Evolutionary conservation across 2,888 invertebrate genomes (phyloP), one percentile per base, ranked within the genome.

Genomic region (Calephelis perditalis): DNA sequence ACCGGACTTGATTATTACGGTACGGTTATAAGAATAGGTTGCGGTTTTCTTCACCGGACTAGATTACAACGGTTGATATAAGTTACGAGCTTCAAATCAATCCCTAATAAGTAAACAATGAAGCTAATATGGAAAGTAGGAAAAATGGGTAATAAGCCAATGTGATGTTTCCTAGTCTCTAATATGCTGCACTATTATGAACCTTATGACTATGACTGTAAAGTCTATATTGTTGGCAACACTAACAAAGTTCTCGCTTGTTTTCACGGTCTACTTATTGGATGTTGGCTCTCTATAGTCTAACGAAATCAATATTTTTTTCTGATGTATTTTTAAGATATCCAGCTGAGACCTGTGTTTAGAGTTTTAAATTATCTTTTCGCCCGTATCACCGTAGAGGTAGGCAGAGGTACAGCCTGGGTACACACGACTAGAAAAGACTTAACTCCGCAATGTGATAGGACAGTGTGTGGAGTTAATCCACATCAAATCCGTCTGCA

Each of bases 221-320:
- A 40, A 40, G 40, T 7, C 71, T 75, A 71, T 76, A 73, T 81
- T 71, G 73, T 71, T 69, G 73, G 73, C 66, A 71, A 74, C 74
- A 75, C 79, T 76, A 80, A 78, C 84, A 79, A 79, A 77, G 81
- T 81, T 83, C 80, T 59, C 55, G 59, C 59, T 78, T 86, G 88
- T 85, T 89, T 86, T 86, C 88, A 90, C 90, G 90, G 88, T 90
- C 90, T 90, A 86, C 88, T 90, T 86, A 86, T 76, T 89, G 90
- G 90, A 87, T 90, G 87, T 90, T 90, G 90, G 86, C 90, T 88
- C 86, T 84, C 87, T 85, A 81, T 78, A 86, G 87, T 86, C 83
- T 89, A 88, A 88, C 86, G 84, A 78, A 77, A 79, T 77, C 77
- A 81, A 90, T 90, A 72, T 68, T 70, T 68, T 65, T 63, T 66